Conservation (phyloP, 1,140 invertebrate genomes). For the Ectropis grisescens region DNA sequence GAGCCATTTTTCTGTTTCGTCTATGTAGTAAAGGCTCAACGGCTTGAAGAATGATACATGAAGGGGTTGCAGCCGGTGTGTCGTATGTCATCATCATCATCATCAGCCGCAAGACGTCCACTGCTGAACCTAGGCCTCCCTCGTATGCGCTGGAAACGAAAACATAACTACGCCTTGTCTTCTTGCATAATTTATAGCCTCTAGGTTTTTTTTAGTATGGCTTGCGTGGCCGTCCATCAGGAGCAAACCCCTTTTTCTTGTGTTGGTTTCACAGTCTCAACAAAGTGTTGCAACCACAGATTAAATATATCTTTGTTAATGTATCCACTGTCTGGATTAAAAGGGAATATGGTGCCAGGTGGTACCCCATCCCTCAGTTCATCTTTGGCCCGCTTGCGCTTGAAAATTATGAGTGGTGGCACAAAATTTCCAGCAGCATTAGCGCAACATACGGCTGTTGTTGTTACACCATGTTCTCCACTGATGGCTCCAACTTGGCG, state of each 20-base stretch:
- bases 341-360: slow-evolving; percentile 1
- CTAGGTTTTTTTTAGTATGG: no score
- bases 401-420: slow-evolving; percentile 28
- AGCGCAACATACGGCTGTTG: slow-evolving; percentile 36
- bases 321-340: slow-evolving; percentile 7
- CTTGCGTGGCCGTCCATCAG: no score
- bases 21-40: slow-evolving; percentile 24
- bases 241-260: slow-evolving; percentile 4
- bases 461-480: slow-evolving; percentile 51
- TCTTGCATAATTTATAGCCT: no score
- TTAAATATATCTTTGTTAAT: slow-evolving; percentile 16
- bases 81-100: no score
- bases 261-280: slow-evolving; percentile 11
- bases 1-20: slow-evolving; percentile 20
- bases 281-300: slow-evolving; percentile 11
- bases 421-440: slow-evolving; percentile 27
- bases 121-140: no score
- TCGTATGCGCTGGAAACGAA: no score
- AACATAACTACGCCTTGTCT: no score
- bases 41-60: slow-evolving; percentile 33
- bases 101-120: no score
- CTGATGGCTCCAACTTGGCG: slow-evolving; percentile 50
- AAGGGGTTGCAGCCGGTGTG: slow-evolving; percentile 29
- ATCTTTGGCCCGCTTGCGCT: slow-evolving; percentile 3
- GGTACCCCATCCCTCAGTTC: slow-evolving; percentile 8